A percentile compares a stretch with the other conserved stretches of the same genome.
Conservation (phyloP, 2,797 vertebrate species). For the Danionella dracula region DNA sequence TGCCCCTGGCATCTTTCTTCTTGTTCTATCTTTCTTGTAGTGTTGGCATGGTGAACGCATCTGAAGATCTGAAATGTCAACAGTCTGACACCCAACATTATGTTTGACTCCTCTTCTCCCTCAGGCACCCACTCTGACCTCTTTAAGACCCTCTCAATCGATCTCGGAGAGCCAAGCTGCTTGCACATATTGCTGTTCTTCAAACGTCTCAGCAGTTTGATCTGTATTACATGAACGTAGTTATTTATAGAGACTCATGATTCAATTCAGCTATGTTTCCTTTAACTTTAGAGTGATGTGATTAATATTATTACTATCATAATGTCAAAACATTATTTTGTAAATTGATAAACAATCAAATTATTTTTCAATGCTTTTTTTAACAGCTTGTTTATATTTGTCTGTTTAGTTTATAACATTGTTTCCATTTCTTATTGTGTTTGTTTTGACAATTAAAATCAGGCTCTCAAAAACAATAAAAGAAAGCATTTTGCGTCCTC, state of each 20-base stretch:
- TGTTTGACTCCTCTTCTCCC: constrained; percentile 31
- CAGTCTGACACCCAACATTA: constrained; percentile 49
- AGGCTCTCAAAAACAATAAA: too few species aligned
- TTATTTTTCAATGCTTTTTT: too few species aligned
- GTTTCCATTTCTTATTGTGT: background rate
- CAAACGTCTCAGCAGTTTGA: constrained; percentile 19
- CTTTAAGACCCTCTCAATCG: constrained; percentile 37
- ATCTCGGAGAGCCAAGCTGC: constrained; percentile 15
- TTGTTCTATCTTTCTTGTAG: background rate
- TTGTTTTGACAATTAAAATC: too few species aligned
- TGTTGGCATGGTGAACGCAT: constrained; percentile 22
- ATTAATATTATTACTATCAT: too few species aligned
- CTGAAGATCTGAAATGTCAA: constrained; percentile 42
- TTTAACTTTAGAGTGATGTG: constrained; percentile 19
- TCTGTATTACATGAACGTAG: constrained; percentile 15
- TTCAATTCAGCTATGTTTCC: constrained; percentile 6
- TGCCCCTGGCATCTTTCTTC: constrained; percentile 51
- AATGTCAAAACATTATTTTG: too few species aligned
- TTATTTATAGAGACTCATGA: constrained; percentile 11
- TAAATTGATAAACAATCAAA: too few species aligned
- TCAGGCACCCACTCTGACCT: constrained; percentile 32
- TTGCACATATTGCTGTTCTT: constrained; percentile 23
- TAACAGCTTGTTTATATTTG: too few species aligned
- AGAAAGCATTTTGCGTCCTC: too few species aligned
- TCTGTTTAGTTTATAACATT: too few species aligned